Conservation (phyloP, 2,113 vertebrate species). For the Felis chaus region DNA sequence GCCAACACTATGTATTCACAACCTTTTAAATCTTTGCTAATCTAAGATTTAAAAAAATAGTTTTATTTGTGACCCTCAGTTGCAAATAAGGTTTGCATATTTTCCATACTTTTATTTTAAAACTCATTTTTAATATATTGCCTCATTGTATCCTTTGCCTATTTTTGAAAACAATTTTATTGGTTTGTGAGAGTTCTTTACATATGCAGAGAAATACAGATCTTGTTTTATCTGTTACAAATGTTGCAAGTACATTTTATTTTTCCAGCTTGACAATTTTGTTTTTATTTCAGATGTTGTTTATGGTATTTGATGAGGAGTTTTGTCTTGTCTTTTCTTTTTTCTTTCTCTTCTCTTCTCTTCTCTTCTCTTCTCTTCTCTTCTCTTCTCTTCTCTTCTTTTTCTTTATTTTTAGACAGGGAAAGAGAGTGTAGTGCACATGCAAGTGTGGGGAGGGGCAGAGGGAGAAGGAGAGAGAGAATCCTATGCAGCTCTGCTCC, state of each 20-base stretch:
- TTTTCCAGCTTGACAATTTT: not conserved
- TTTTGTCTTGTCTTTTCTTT: no score
- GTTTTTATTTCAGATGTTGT: not conserved
- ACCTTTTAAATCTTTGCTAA: not conserved
- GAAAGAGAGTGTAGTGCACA: no score
- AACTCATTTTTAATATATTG: not conserved
- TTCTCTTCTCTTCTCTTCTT: no score
- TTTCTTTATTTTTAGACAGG: no score
- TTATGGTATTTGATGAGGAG: not conserved
- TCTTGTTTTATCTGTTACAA: not conserved
- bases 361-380: no score
- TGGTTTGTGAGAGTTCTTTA: slow-evolving; percentile 27
- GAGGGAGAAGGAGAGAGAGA: no score
- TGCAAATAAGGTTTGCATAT: not conserved
- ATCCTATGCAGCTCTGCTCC: no score
- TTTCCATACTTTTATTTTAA: slow-evolving; percentile 4
- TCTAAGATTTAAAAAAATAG: not conserved
- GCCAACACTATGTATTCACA: not conserved
- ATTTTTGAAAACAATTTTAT: not conserved
- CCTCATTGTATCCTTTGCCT: not conserved
- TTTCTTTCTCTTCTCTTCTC: no score
- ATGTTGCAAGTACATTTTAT: not conserved
- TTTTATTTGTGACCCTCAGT: not conserved
- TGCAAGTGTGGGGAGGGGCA: no score
- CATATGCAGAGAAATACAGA: not conserved